phyloP scores from a whole-genome alignment of 2,888 invertebrate genomes.

The Pyrrhosoma nymphula region DNA sequence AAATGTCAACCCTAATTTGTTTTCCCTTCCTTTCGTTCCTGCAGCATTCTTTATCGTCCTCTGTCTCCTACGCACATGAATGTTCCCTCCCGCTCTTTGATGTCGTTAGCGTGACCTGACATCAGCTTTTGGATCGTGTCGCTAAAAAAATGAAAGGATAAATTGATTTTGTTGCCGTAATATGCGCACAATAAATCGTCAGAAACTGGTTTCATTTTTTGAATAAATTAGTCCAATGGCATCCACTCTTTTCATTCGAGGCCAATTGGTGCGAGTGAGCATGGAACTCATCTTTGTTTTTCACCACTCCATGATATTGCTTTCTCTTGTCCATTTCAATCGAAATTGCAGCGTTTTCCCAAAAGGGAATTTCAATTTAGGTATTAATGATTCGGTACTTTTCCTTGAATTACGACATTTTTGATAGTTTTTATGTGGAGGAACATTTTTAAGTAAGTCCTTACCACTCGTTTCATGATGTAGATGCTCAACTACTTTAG shows the following conservation, averaged over 20 bases:
- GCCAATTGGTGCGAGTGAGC: no score
- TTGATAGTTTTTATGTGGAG: no score
- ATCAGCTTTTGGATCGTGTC: not conserved
- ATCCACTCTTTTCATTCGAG: not conserved
- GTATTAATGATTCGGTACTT: no score
- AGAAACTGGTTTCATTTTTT: not conserved
- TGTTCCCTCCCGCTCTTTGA: not conserved
- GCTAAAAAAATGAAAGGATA: not conserved
- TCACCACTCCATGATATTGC: no score
- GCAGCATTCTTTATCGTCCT: not conserved
- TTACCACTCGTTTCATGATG: no score
- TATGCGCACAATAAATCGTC: not conserved
- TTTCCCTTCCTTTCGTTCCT: not conserved
- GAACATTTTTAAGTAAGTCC: no score
- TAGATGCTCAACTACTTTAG: no score
- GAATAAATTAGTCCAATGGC: not conserved
- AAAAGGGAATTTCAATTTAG: no score
- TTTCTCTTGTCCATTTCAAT: no score
- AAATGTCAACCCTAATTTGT: conserved; percentile 1
- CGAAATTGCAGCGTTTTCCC: no score
- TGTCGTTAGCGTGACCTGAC: conserved; percentile 18
- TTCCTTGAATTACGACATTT: no score
- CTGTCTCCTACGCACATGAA: not conserved
- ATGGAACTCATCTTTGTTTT: no score
- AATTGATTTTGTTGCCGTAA: not conserved